phyloP scores from a whole-genome alignment of 2,888 invertebrate genomes.

The Dinocampus coccinellae region DNA sequence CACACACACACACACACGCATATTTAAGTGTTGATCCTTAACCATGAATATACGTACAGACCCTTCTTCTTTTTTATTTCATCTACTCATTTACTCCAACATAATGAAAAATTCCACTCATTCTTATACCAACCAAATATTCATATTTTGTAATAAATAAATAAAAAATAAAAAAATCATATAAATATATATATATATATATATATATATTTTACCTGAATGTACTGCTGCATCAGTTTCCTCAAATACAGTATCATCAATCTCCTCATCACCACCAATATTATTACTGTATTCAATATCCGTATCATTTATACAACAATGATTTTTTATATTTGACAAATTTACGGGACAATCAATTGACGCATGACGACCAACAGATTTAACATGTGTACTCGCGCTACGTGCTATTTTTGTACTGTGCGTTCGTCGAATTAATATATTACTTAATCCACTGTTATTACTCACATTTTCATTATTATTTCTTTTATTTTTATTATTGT shows the following conservation, averaged over 20 bases:
- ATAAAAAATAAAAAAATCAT: too few relatives aligned
- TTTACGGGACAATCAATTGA: constrained; percentile 48
- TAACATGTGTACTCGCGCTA: constrained; percentile 71
- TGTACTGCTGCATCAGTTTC: constrained; percentile 76
- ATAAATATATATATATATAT: not conserved
- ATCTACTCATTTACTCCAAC: not conserved
- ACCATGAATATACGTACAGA: not conserved
- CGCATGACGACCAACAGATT: constrained; percentile 53
- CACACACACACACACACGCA: not conserved
- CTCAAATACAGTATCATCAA: constrained; percentile 66
- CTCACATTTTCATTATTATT: constrained; percentile 69
- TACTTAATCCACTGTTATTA: constrained; percentile 67
- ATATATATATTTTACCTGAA: constrained; percentile 73
- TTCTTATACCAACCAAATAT: too few relatives aligned
- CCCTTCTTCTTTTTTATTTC: too few relatives aligned
- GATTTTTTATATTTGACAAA: not conserved
- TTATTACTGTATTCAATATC: constrained; percentile 46
- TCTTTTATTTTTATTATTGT: constrained; percentile 32
- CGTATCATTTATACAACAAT: constrained; percentile 8
- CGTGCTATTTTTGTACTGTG: constrained; percentile 81
- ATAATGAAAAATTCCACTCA: not conserved
- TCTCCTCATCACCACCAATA: constrained; percentile 50
- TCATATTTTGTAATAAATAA: too few relatives aligned
- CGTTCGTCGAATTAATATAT: constrained; percentile 76
- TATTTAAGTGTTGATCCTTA: not conserved